A percentile compares a stretch with the other conserved stretches of the same genome.
Evolutionary conservation across 92 coral and sea anemone genomes (phyloP).

Genomic region (Palythoa caribaeorum): DNA sequence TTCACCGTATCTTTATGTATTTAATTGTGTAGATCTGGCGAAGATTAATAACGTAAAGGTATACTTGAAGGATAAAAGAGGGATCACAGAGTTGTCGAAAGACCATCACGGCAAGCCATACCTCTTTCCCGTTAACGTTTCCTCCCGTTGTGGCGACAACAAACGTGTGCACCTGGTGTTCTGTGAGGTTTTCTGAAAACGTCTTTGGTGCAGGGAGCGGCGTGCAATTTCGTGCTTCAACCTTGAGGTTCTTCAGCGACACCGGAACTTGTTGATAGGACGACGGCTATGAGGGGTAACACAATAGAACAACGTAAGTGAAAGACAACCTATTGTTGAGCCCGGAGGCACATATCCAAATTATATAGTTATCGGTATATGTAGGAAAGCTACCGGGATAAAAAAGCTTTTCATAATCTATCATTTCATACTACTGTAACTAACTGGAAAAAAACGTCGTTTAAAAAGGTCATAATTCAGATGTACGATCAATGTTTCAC

Average conservation of each 20-base stretch:
- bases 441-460: too few species aligned
- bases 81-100: not conserved
- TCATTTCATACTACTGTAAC: too few species aligned
- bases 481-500: too few species aligned
- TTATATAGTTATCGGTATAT: too few species aligned
- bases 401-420: too few species aligned
- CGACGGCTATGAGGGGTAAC: slow-evolving; percentile 70
- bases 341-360: not conserved
- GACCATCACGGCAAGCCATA: not conserved
- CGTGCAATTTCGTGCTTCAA: slow-evolving; percentile 79
- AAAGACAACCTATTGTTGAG: not conserved
- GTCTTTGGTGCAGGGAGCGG: slow-evolving; percentile 52
- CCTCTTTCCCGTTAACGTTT: slow-evolving; percentile 72
- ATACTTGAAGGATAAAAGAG: not conserved
- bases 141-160: slow-evolving; percentile 73
- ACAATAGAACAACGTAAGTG: not conserved
- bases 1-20: too few species aligned
- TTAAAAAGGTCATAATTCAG: too few species aligned
- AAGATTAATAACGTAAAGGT: too few species aligned
- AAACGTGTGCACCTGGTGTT: slow-evolving; percentile 76
- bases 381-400: too few species aligned
- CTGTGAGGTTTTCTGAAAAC: slow-evolving; percentile 74
- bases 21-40: too few species aligned
- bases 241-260: slow-evolving; percentile 71
- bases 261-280: slow-evolving; percentile 81